These are phyloP conservation scores for Eupithecia vulgata DNA, from an alignment of 2,888 invertebrate genomes.

Conservation along the genomic window DNA sequence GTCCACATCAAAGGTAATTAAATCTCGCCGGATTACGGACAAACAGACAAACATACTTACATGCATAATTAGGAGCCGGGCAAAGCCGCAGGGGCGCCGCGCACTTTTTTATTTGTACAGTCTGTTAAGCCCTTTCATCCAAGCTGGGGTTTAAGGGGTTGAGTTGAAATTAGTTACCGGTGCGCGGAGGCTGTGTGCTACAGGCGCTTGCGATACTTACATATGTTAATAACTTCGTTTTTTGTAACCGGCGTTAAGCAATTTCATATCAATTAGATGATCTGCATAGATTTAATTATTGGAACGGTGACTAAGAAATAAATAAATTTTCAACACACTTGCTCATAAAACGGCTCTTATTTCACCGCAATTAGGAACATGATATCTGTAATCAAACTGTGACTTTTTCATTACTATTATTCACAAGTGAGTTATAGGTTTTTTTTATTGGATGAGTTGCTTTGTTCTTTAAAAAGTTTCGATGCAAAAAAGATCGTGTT, in stretches of 20 bases:
- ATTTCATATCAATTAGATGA: background rate
- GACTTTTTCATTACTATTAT: too few relatives aligned
- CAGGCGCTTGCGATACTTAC: background rate
- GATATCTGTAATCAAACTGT: too few relatives aligned
- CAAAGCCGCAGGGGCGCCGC: background rate
- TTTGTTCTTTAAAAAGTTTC: too few relatives aligned
- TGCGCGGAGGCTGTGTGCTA: too few relatives aligned
- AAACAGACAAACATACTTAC: background rate
- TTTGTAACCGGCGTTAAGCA: background rate
- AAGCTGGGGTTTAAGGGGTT: background rate
- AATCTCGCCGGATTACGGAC: conserved; percentile 2
- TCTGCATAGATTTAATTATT: too few relatives aligned
- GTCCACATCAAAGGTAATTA: conserved; percentile 4
- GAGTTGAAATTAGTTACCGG: background rate
- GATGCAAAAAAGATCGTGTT: too few relatives aligned
- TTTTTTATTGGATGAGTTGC: too few relatives aligned
- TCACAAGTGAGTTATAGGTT: too few relatives aligned
- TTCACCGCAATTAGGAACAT: too few relatives aligned
- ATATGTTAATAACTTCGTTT: background rate
- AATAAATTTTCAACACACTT: too few relatives aligned
- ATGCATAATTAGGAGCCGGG: background rate
- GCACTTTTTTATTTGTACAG: conserved; percentile 1
- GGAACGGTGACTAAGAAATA: too few relatives aligned
- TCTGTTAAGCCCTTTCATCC: background rate
- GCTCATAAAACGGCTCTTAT: too few relatives aligned